A percentile compares a stretch with the other conserved stretches of the same genome.
Evolutionary conservation across 2,888 invertebrate genomes (phyloP).

Genomic region (Hofmannophila pseudospretella): DNA sequence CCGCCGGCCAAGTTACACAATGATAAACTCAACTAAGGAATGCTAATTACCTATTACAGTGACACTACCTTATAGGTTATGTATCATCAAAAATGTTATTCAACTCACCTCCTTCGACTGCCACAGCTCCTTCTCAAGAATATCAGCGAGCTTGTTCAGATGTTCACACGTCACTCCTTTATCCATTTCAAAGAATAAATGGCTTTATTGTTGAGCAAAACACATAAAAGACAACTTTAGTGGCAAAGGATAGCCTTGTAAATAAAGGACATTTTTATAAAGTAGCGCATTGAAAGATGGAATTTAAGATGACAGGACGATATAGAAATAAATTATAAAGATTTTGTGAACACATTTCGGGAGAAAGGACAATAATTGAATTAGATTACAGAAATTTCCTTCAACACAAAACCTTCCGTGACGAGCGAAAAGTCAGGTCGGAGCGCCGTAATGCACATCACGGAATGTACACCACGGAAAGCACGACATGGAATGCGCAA

Average conservation of each 20-base stretch:
- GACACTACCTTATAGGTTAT: slow-evolving; percentile 61
- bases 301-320: slow-evolving; percentile 26
- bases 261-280: slow-evolving; percentile 36
- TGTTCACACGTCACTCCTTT: slow-evolving; percentile 71
- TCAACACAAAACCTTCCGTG: slow-evolving; percentile 66
- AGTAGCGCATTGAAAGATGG: slow-evolving; percentile 27
- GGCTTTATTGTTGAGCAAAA: slow-evolving; percentile 26
- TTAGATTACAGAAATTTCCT: slow-evolving; percentile 71
- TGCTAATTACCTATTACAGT: slow-evolving; percentile 50
- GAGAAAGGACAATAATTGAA: slow-evolving; percentile 53
- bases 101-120: slow-evolving; percentile 61
- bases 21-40: slow-evolving; percentile 46
- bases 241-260: slow-evolving; percentile 20
- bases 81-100: slow-evolving; percentile 24
- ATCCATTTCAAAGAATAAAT: slow-evolving; percentile 54
- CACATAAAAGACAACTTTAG: slow-evolving; percentile 50
- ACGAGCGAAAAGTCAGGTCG: slow-evolving; percentile 68
- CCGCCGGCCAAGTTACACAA: slow-evolving; percentile 44
- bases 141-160: slow-evolving; percentile 60
- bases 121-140: slow-evolving; percentile 62
- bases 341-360: slow-evolving; percentile 52
- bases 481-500: no score
- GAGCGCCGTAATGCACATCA: no score
- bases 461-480: no score
- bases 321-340: slow-evolving; percentile 24